Percentiles rank a stretch among this genome's conserved stretches.
Conservation (phyloP, 2,113 vertebrate species). For the Microtus ochrogaster region DNA sequence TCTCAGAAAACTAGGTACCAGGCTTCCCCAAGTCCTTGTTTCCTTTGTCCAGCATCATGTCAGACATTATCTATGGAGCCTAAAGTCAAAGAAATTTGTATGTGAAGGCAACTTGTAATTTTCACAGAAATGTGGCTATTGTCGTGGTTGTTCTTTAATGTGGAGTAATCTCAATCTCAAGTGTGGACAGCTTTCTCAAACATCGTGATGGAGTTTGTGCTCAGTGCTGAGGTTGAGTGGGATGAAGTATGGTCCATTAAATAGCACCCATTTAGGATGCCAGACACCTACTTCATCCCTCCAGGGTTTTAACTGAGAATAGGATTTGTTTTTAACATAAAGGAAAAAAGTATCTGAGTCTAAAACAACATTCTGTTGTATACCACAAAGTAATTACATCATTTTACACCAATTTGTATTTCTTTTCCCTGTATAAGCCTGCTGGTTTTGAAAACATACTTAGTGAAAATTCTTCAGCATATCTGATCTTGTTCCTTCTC, state of each 20-base stretch:
- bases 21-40: neutral
- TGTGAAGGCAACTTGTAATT: neutral
- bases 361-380: neutral
- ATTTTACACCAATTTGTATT: neutral
- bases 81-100: neutral
- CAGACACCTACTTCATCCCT: neutral
- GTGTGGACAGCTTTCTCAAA: neutral
- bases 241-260: neutral
- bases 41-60: neutral
- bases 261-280: too few relatives aligned
- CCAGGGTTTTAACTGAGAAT: neutral
- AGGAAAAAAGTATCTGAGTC: neutral
- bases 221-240: neutral
- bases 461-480: neutral
- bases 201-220: neutral
- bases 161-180: neutral
- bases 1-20: too few relatives aligned
- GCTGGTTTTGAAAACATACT: neutral
- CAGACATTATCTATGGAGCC: neutral
- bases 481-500: neutral
- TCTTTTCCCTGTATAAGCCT: neutral
- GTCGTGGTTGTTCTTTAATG: neutral
- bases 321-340: neutral
- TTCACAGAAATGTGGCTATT: neutral
- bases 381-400: neutral